phyloP scores from a whole-genome alignment of 2,113 vertebrate species.

The Psittacara wagleri region DNA sequence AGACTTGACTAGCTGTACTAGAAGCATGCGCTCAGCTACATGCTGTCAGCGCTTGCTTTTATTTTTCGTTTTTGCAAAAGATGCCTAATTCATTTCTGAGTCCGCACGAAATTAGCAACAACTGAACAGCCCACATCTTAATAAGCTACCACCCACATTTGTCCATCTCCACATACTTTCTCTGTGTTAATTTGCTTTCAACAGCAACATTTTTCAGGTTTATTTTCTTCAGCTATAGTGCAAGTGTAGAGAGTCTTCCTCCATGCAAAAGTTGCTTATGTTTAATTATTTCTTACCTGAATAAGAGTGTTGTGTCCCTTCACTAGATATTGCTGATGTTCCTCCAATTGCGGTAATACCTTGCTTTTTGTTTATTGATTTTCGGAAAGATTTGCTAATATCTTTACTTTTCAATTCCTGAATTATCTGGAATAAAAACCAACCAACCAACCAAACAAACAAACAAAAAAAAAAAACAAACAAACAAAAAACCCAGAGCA shows the following conservation, averaged over 20 bases:
- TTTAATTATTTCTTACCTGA: slow-evolving; percentile 80
- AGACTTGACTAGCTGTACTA: neutral
- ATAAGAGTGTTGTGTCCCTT: slow-evolving; percentile 97
- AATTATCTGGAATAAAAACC: slow-evolving; percentile 79
- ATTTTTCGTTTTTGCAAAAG: neutral
- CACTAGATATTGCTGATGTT: slow-evolving; percentile 87
- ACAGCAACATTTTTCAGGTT: neutral
- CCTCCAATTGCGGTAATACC: slow-evolving; percentile 95
- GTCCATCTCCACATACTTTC: neutral
- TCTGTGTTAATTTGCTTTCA: neutral
- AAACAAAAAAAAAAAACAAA: too few species aligned
- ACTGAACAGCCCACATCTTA: neutral
- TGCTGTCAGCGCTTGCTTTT: neutral
- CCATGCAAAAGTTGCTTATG: neutral
- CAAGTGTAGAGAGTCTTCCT: neutral
- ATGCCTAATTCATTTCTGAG: neutral
- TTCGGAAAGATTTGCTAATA: slow-evolving; percentile 90
- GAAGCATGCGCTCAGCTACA: neutral
- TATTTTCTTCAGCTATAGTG: neutral
- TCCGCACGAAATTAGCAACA: neutral
- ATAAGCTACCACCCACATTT: neutral
- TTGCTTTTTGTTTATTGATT: slow-evolving; percentile 85
- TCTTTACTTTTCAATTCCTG: slow-evolving; percentile 95
- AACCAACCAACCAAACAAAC: too few species aligned
- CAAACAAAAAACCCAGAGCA: neutral